These are phyloP conservation scores for Erebia palarica DNA, from an alignment of 2,888 invertebrate species.

Conservation along the genomic window DNA sequence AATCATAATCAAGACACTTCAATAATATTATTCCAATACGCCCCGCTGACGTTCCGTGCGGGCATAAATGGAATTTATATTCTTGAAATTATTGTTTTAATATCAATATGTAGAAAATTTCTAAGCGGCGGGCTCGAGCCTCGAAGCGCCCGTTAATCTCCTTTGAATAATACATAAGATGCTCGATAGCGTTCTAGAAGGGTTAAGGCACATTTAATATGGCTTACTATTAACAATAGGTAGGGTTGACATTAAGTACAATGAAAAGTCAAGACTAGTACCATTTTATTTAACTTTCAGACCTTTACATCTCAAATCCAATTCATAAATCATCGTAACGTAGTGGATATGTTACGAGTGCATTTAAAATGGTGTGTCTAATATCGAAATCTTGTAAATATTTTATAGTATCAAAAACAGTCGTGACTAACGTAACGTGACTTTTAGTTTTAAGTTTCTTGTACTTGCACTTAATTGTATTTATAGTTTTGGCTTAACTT, in stretches of 20 bases:
- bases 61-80: constrained; percentile 36
- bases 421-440: too few species aligned
- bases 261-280: not conserved
- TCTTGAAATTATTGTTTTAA: constrained; percentile 55
- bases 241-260: constrained; percentile 42
- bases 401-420: too few species aligned
- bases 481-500: not conserved
- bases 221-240: constrained; percentile 70
- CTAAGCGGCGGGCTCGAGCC: constrained; percentile 59
- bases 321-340: too few species aligned
- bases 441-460: too few species aligned
- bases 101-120: constrained; percentile 68
- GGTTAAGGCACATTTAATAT: constrained; percentile 73
- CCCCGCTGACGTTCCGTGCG: constrained; percentile 28
- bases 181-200: constrained; percentile 75
- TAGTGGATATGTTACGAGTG: too few species aligned
- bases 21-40: constrained; percentile 54
- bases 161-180: constrained; percentile 79
- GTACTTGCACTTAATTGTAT: too few species aligned
- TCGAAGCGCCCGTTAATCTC: constrained; percentile 68
- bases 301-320: not conserved
- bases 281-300: not conserved
- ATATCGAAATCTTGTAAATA: too few species aligned
- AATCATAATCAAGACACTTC: constrained; percentile 57
- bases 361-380: too few species aligned